Conservation (phyloP, 2,888 invertebrate species). For the Hemistola chrysoprasaria region DNA sequence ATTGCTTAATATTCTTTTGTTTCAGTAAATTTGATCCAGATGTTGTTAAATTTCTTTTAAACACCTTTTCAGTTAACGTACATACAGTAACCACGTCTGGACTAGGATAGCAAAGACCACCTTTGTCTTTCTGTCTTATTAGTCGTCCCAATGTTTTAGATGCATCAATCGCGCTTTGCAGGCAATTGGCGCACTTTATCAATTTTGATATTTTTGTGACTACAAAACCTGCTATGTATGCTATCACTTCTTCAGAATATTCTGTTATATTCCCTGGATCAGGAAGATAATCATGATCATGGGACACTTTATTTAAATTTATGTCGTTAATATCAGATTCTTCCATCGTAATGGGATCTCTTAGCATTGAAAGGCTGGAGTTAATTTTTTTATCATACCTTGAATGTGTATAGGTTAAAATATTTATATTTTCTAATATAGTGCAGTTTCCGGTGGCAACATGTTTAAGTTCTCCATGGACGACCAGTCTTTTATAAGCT, state of each 20-base stretch:
- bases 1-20: neutral
- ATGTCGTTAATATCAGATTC: neutral
- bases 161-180: neutral
- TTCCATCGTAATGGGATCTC: neutral
- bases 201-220: neutral
- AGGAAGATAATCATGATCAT: neutral
- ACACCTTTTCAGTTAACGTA: neutral
- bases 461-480: neutral
- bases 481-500: neutral
- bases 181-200: neutral
- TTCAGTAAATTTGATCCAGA: neutral
- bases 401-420: neutral
- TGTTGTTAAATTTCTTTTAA: neutral
- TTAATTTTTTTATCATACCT: neutral
- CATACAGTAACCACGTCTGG: too few species aligned
- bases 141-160: neutral
- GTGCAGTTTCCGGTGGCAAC: neutral
- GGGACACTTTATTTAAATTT: too few species aligned
- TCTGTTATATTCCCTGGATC: neutral
- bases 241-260: too few species aligned
- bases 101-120: neutral
- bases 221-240: neutral
- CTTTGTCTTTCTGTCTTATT: neutral
- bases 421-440: neutral
- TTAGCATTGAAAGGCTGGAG: neutral